Percentiles rank a stretch among this genome's conserved stretches.
Evolutionary conservation across 1,140 invertebrate species (phyloP).

Genomic region (Laupala kohalensis): DNA sequence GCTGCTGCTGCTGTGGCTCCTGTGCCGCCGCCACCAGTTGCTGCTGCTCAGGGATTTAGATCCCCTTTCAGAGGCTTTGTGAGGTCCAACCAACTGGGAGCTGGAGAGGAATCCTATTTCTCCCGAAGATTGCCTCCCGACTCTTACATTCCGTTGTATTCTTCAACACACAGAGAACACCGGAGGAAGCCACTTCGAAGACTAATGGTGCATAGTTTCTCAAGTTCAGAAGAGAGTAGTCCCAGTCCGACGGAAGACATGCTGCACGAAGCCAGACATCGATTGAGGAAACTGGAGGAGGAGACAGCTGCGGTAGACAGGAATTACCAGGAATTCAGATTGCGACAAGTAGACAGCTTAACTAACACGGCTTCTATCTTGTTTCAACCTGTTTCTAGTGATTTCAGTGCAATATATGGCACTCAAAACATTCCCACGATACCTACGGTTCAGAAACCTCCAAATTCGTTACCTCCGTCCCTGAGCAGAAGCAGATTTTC

Average conservation of each 20-base stretch:
- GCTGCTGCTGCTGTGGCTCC: too few relatives aligned
- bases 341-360: conserved; percentile 9
- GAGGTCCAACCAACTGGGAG: neutral
- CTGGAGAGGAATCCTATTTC: neutral
- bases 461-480: neutral
- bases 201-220: neutral
- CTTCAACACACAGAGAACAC: neutral
- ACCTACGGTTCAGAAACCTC: neutral
- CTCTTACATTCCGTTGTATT: neutral
- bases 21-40: conserved; percentile 15
- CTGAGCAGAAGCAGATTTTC: neutral
- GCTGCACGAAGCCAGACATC: conserved; percentile 22
- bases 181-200: conserved; percentile 4
- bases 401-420: neutral
- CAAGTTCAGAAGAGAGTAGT: conserved; percentile 3
- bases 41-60: neutral
- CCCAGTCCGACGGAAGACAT: conserved; percentile 23
- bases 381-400: neutral
- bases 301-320: conserved; percentile 27
- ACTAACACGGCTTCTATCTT: neutral
- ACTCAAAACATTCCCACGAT: neutral
- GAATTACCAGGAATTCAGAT: conserved; percentile 17
- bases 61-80: neutral
- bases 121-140: neutral
- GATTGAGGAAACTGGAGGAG: conserved; percentile 24